Percentiles rank a stretch among this genome's conserved stretches.
Evolutionary conservation across 2,797 vertebrate species (phyloP).

Genomic region (Emys orbicularis): DNA sequence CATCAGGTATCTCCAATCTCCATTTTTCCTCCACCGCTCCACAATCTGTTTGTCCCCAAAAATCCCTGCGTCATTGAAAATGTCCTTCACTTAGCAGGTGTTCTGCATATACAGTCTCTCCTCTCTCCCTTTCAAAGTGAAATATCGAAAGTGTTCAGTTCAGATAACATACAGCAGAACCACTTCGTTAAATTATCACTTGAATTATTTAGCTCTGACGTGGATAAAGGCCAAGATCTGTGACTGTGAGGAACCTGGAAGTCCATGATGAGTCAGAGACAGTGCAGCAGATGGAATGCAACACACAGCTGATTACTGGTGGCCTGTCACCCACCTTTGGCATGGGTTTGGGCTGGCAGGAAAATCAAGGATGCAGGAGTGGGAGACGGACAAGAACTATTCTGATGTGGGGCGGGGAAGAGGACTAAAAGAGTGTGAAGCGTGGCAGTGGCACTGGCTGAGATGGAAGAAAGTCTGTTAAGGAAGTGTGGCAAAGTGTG

Average conservation of each 20-base stretch:
- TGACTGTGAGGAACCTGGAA: background rate
- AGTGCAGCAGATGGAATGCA: background rate
- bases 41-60: background rate
- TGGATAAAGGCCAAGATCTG: background rate
- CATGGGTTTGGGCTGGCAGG: background rate
- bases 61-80: background rate
- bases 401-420: background rate
- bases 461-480: background rate
- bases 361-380: background rate
- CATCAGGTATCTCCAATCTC: background rate
- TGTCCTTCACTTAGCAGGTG: background rate
- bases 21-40: background rate
- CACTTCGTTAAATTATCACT: background rate
- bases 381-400: background rate
- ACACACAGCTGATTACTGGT: background rate
- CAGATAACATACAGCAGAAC: background rate
- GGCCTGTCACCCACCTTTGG: background rate
- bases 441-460: background rate
- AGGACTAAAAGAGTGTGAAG: background rate
- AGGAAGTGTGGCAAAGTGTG: background rate
- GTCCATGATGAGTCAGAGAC: background rate
- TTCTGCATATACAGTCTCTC: background rate
- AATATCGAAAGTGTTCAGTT: background rate
- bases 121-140: background rate
- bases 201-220: background rate